These are phyloP conservation scores for Tribolium freemani DNA, from an alignment of 2,888 invertebrate genomes.

Conservation along the genomic window DNA sequence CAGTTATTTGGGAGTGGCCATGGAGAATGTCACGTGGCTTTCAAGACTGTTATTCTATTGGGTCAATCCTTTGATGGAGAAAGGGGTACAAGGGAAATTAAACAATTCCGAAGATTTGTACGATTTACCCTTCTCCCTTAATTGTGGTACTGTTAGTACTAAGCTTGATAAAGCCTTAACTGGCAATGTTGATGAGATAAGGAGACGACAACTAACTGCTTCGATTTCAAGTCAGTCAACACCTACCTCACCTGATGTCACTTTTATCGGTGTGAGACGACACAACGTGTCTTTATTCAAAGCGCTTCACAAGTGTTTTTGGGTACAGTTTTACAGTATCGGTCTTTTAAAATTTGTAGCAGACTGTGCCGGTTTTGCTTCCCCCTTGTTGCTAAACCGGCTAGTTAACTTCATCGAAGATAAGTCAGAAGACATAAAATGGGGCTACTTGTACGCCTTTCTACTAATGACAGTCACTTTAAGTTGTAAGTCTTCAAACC, in stretches of 20 bases:
- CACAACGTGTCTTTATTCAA: conserved; percentile 73
- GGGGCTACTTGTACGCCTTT: conserved; percentile 77
- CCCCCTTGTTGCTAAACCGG: conserved; percentile 88
- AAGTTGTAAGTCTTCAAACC: conserved; percentile 72
- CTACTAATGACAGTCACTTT: conserved; percentile 78
- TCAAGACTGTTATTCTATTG: conserved; percentile 88
- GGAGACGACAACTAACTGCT: conserved; percentile 25
- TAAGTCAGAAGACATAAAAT: conserved; percentile 75
- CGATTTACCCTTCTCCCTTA: conserved; percentile 80
- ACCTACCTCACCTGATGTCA: conserved; percentile 43
- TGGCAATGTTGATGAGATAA: conserved; percentile 70
- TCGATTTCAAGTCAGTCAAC: conserved; percentile 40
- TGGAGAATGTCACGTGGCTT: conserved; percentile 79
- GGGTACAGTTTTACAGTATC: conserved; percentile 85
- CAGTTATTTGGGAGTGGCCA: conserved; percentile 83
- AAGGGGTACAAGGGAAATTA: conserved; percentile 82
- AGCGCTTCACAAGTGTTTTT: conserved; percentile 83
- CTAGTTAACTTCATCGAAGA: conserved; percentile 86
- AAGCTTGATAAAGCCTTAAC: conserved; percentile 73
- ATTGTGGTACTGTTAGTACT: conserved; percentile 74
- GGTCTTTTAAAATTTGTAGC: conserved; percentile 86
- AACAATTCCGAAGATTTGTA: conserved; percentile 85
- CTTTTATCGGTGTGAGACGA: conserved; percentile 48
- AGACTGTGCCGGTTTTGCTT: conserved; percentile 89
- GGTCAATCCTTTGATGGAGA: conserved; percentile 88